Conservation (phyloP, 2,113 vertebrate genomes). For the Panthera leo region DNA sequence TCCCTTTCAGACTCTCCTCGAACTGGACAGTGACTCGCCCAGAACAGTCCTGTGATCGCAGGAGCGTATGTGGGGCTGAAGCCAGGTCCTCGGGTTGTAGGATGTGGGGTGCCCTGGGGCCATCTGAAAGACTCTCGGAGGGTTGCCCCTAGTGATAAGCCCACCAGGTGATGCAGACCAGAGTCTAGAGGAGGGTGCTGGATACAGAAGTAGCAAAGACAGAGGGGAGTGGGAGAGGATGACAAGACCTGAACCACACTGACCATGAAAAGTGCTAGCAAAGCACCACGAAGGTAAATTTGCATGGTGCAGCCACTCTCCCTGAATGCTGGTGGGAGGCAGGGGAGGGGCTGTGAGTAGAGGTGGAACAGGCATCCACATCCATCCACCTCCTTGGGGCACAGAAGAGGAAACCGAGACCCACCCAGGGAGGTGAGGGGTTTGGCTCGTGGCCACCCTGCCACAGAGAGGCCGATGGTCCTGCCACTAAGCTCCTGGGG, state of each 20-base stretch:
- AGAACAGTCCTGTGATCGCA: not conserved
- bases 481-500: not conserved
- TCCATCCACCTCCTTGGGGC: not conserved
- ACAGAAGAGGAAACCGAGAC: fast-evolving
- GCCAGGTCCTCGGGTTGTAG: not conserved
- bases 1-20: not conserved
- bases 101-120: not conserved
- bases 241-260: not conserved
- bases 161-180: not conserved
- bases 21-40: slow-evolving; percentile 14
- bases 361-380: not conserved
- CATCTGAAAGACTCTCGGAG: not conserved
- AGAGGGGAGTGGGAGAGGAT: not conserved
- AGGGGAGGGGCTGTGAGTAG: not conserved
- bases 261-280: not conserved
- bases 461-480: not conserved
- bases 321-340: not conserved
- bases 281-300: fast-evolving
- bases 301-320: fast-evolving
- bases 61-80: not conserved
- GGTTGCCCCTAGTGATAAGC: not conserved
- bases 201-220: not conserved
- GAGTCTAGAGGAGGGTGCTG: not conserved
- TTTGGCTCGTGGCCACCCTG: not conserved
- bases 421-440: not conserved